Evolutionary conservation across 2,888 invertebrate species (phyloP).

Genomic region (Panzeria rudis): DNA sequence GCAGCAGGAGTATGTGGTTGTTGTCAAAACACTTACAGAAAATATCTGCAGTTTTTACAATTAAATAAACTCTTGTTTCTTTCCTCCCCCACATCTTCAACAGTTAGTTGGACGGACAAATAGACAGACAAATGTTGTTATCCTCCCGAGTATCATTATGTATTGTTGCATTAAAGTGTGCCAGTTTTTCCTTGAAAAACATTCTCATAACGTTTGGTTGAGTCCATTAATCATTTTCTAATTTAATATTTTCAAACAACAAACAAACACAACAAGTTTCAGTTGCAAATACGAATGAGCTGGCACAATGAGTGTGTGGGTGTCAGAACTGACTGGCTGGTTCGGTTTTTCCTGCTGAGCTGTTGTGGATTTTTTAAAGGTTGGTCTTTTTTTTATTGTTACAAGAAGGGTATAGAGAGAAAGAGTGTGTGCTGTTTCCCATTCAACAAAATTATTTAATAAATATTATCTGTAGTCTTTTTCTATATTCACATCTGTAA

Average conservation of each 20-base stretch:
- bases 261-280: conserved; percentile 49
- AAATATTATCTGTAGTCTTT: conserved; percentile 35
- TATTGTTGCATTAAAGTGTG: conserved; percentile 77
- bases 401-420: background rate
- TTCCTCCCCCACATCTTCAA: background rate
- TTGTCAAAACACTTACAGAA: conserved; percentile 66
- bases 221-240: conserved; percentile 84
- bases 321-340: conserved; percentile 28
- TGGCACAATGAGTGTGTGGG: conserved; percentile 31
- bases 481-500: conserved; percentile 82
- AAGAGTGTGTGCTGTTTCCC: conserved; percentile 7
- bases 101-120: conserved; percentile 1
- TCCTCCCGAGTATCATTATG: conserved; percentile 82
- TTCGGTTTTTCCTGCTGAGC: conserved; percentile 46
- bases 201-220: conserved; percentile 79
- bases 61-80: conserved; percentile 13
- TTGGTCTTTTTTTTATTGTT: background rate
- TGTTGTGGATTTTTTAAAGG: conserved; percentile 15
- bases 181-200: conserved; percentile 73
- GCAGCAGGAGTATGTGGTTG: conserved; percentile 60
- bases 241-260: conserved; percentile 81
- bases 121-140: conserved; percentile 65
- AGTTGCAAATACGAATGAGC: conserved; percentile 19
- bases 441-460: conserved; percentile 44
- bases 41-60: background rate